Evolutionary conservation across 2,797 vertebrate species (phyloP).

Genomic region (Acrossocheilus wenchowensis): DNA sequence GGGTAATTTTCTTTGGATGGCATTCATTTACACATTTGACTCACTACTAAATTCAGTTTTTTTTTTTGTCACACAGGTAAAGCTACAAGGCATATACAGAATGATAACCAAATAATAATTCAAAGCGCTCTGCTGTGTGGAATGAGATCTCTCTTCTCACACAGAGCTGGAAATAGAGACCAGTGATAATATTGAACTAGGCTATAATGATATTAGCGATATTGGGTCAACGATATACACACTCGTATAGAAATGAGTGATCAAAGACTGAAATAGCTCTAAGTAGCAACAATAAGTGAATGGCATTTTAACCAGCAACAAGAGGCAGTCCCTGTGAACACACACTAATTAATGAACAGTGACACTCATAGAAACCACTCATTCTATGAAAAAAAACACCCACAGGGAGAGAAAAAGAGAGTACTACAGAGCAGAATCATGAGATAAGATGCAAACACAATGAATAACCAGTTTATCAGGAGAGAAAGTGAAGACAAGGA

Average conservation of each 20-base stretch:
- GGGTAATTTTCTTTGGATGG: not conserved
- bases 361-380: conserved; percentile 22
- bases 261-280: conserved; percentile 4
- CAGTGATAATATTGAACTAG: not conserved
- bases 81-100: not conserved
- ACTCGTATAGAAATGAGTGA: not conserved
- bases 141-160: not conserved
- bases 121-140: not conserved
- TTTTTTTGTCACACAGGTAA: not conserved
- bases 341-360: conserved; percentile 19
- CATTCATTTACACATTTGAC: conserved; percentile 4
- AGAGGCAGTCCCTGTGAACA: not conserved
- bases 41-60: not conserved
- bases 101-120: not conserved
- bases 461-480: conserved; percentile 56
- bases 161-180: not conserved
- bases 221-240: not conserved
- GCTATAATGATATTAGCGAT: conserved; percentile 1
- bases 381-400: conserved; percentile 24
- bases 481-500: conserved; percentile 56
- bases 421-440: conserved; percentile 22
- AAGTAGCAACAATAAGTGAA: conserved; percentile 29
- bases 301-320: conserved; percentile 51
- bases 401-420: conserved; percentile 19
- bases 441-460: conserved; percentile 57